Evolutionary conservation across 35 echinoderm and acorn worm genomes (phyloP), one percentile per base, ranked within the genome.

Genomic region (Patiria miniata): DNA sequence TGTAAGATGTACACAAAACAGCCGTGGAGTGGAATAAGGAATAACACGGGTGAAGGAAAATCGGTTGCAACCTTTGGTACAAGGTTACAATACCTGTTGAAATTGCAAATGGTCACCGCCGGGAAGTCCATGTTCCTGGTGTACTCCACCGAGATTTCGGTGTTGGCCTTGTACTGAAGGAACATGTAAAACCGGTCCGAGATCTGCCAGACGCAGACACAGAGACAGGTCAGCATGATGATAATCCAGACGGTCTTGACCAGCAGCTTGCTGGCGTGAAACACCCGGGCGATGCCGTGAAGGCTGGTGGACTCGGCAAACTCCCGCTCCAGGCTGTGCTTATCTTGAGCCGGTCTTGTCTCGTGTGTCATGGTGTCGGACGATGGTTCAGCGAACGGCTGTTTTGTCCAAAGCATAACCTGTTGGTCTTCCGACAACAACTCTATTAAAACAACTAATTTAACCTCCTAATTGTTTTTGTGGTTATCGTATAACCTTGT

Each of bases 61-160:
- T n/a, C n/a, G n/a, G n/a, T n/a, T n/a, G n/a, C n/a, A n/a, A n/a
- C n/a, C n/a, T 6, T 47, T 47, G 42, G 42, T 47, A 6, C 12
- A 47, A 47, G 42, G 4, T 4, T 6, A 47, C 4, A 6, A 23
- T 86, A 86, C 84, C 84, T 86, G 84, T 86, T 86, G 59, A 86
- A 86, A 61, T 86, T 86, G 53, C 84, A 86, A 9, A 86, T 73
- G 26, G 84, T 86, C 33, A 86, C 37, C 9, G 84, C 84, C 26
- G 84, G 84, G 40, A 78, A 86, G 10, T 86, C 39, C 37, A 86
- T 23, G 22, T 40, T 17, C 19, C 26, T 30, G 10, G 12, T 37
- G 40, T 77, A 86, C 37, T 73, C 21, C 39, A 50, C 30, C 8
- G 60, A 77, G 23, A 86, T 40, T 36, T 86, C 59, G 8, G 61